Base-by-base conservation (phyloP, 2,113 vertebrate species). In the Lipophrys pholis region DNA sequence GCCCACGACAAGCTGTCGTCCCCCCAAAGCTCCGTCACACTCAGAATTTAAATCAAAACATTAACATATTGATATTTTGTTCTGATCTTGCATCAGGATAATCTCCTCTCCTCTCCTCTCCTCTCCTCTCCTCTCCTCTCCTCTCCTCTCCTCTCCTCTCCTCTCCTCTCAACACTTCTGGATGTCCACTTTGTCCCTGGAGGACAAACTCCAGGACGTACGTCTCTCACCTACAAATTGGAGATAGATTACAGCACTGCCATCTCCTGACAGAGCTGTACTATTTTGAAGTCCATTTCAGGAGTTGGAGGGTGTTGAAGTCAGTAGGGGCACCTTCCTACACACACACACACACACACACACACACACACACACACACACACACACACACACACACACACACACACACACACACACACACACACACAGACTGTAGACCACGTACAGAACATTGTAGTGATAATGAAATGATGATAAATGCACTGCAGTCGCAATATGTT, bases 381-480 rank as follows among this genome's bases (percentile, higher is more conserved):
- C 21, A 30, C 21, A 30, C 21, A 30, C 21, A 30, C 21, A 30
- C 21, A 30, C 21, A 30, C 21, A 30, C 21, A 30, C 21, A 30
- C 21, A 30, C 21, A 30, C 21, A 30, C 21, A 30, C 21, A 30
- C 10, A 53, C 52, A 16, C 17, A 15, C 48, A 64, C 21, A 14
- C 46, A 59, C 17, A 8, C 21, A 63, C 16, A 9, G 16, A 21
- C 15, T 10, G 8, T 11, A 2, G 17, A 45, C 9, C 12, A 11
- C 17, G 50, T 42, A 42, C 11, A 42, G 42, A 14, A 40, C 11
- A 42, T 40, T 36, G 3, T 35, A 16, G 21, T 1, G 11, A 59
- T 71, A 62, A 79, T 57, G 8, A 67, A 40, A 75, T 76, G 70
- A 11, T 70, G 55, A 86, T 66, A n/a, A 56, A 83, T 58, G 56